phyloP scores from a whole-genome alignment of 2,797 vertebrate species.

The Florisuga fusca region DNA sequence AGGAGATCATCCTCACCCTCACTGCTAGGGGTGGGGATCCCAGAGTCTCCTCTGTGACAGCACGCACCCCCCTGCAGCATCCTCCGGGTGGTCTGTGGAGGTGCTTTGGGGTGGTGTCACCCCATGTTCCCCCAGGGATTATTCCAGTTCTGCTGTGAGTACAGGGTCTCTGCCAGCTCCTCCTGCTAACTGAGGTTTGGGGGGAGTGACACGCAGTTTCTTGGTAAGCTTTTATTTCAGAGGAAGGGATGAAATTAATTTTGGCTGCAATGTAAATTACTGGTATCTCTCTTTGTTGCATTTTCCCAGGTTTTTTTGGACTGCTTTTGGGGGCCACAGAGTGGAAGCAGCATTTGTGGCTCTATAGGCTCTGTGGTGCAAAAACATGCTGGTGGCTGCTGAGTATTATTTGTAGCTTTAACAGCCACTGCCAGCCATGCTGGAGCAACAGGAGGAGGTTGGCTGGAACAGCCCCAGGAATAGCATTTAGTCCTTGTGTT shows the following conservation, averaged over 20 bases:
- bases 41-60: accelerated
- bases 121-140: accelerated
- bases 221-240: neutral
- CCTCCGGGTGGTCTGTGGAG: neutral
- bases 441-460: neutral
- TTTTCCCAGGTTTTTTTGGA: neutral
- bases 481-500: neutral
- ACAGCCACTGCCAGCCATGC: neutral
- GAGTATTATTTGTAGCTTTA: neutral
- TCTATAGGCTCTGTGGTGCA: neutral
- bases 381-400: neutral
- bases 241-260: neutral
- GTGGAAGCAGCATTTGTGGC: neutral
- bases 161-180: neutral
- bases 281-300: neutral
- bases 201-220: accelerated
- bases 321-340: neutral
- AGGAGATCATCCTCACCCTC: neutral
- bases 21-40: accelerated
- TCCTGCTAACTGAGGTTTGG: accelerated
- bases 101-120: too few species aligned
- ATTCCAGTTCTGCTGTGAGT: neutral
- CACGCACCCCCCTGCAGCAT: accelerated
- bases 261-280: neutral
- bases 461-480: neutral